A percentile compares a stretch with the other conserved stretches of the same genome.
phyloP scores from a whole-genome alignment of 2,888 invertebrate genomes.

The Girardia tigrina region DNA sequence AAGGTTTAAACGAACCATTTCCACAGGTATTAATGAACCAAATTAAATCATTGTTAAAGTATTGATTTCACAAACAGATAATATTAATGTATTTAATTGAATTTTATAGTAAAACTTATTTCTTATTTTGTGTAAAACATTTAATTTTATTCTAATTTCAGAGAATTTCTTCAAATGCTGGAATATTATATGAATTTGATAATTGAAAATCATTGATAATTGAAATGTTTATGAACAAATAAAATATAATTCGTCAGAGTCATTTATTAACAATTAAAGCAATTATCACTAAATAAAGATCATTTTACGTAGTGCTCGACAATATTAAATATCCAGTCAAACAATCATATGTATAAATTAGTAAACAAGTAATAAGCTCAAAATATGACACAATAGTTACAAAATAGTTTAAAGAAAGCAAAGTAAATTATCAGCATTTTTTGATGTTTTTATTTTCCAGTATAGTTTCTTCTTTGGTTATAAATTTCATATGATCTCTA shows the following conservation, averaged over 20 bases:
- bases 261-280: neutral
- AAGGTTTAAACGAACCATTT: no score
- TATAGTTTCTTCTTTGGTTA: neutral
- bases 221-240: neutral
- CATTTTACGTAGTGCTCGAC: no score
- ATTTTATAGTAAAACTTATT: no score
- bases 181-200: neutral
- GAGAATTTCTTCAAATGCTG: neutral
- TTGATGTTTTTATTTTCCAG: neutral
- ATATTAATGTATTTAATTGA: no score
- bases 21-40: no score
- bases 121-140: no score
- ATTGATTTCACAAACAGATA: no score
- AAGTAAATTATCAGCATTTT: neutral
- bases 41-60: no score
- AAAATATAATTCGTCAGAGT: neutral
- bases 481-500: slow-evolving; percentile 14
- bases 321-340: no score
- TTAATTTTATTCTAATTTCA: no score
- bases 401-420: neutral
- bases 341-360: no score
- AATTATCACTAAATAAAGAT: no score
- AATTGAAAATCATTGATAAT: neutral
- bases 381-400: neutral
- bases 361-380: neutral